A percentile compares a stretch with the other conserved stretches of the same genome.
Conservation (phyloP, 2,113 vertebrate species). For the Lota lota region DNA sequence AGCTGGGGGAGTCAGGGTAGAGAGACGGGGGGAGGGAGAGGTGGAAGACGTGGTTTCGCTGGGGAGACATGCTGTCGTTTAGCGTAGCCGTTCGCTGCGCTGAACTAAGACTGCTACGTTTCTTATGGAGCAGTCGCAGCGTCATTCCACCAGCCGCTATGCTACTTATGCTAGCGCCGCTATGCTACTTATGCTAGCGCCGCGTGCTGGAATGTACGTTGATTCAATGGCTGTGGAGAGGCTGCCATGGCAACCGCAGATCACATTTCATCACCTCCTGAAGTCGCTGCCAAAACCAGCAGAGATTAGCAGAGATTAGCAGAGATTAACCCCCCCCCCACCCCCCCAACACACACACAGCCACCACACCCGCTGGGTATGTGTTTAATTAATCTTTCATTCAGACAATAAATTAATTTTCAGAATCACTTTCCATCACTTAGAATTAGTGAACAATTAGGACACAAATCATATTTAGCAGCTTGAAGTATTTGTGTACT, state of each 20-base stretch:
- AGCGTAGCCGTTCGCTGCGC: slow-evolving; percentile 46
- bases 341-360: background rate
- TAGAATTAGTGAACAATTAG: slow-evolving; percentile 42
- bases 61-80: slow-evolving; percentile 18
- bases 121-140: slow-evolving; percentile 16
- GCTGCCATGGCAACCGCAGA: slow-evolving; percentile 47
- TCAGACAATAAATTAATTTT: slow-evolving; percentile 9
- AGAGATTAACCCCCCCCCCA: background rate
- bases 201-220: background rate
- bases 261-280: too few species aligned
- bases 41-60: background rate
- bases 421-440: slow-evolving; percentile 44
- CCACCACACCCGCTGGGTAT: background rate
- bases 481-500: slow-evolving; percentile 21
- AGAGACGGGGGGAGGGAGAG: slow-evolving; percentile 24
- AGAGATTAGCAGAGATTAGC: too few species aligned
- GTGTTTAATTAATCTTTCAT: slow-evolving; percentile 31
- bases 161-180: too few species aligned
- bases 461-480: slow-evolving; percentile 34
- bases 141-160: too few species aligned
- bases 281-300: too few species aligned
- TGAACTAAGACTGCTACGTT: slow-evolving; percentile 48
- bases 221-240: background rate
- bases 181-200: background rate
- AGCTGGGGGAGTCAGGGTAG: slow-evolving; percentile 37